A percentile compares a stretch with the other conserved stretches of the same genome.
phyloP scores from a whole-genome alignment of 2,797 vertebrate genomes.

The Liparis tanakae region DNA sequence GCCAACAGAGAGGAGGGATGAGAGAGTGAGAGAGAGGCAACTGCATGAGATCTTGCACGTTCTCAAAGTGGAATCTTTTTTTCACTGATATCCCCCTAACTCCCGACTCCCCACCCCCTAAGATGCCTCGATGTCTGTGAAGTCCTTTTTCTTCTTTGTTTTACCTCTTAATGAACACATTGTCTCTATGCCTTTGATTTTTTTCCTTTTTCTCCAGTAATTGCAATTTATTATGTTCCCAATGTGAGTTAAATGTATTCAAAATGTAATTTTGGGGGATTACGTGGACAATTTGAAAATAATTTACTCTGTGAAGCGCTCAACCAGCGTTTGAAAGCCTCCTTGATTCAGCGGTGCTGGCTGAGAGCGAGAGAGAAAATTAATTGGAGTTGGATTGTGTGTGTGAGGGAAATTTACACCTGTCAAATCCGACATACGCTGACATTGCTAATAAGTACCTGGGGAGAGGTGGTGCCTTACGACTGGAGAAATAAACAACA shows the following conservation, averaged over 20 bases:
- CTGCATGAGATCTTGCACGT: conserved; percentile 85
- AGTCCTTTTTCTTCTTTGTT: conserved; percentile 9
- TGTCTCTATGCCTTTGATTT: conserved; percentile 7
- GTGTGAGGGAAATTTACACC: conserved; percentile 77
- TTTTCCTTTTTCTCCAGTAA: neutral
- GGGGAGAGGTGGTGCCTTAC: conserved; percentile 40
- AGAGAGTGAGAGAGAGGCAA: conserved; percentile 81
- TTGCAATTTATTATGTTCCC: neutral
- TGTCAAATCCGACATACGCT: conserved; percentile 75
- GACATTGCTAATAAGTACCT: conserved; percentile 75
- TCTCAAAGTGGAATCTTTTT: conserved; percentile 80
- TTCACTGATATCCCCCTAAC: conserved; percentile 55
- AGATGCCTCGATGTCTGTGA: conserved; percentile 45
- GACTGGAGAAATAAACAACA: conserved; percentile 48
- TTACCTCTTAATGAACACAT: conserved; percentile 16
- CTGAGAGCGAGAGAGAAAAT: conserved; percentile 52
- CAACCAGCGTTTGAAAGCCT: conserved; percentile 2
- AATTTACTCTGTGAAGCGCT: neutral
- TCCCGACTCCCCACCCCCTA: conserved; percentile 43
- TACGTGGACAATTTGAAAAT: neutral
- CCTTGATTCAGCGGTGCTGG: conserved; percentile 16
- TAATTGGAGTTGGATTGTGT: conserved; percentile 75
- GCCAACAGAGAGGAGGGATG: conserved; percentile 83
- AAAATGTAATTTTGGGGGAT: neutral
- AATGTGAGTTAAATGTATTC: neutral